A percentile compares a stretch with the other conserved stretches of the same genome.
Evolutionary conservation across 2,888 invertebrate genomes (phyloP).

Genomic region (Drosophila limbata): DNA sequence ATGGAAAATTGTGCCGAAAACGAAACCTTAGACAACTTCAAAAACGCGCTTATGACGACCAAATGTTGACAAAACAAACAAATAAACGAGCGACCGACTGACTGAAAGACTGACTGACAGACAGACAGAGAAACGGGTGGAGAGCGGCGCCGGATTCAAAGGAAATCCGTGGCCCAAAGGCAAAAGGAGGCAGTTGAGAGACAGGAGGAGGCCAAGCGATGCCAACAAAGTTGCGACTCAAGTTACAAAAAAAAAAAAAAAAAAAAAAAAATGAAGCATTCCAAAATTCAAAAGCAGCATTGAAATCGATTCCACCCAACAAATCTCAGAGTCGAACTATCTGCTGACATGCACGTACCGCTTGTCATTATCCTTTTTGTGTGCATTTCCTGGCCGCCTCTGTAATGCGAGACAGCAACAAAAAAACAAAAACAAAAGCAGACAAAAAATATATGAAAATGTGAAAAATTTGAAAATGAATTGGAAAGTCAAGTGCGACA

Average conservation of each 20-base stretch:
- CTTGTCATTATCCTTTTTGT: slow-evolving; percentile 58
- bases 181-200: slow-evolving; percentile 13
- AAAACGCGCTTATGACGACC: slow-evolving; percentile 56
- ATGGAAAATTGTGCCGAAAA: slow-evolving; percentile 63
- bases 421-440: slow-evolving; percentile 1
- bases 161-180: slow-evolving; percentile 56
- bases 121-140: not conserved
- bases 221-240: slow-evolving; percentile 64
- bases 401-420: slow-evolving; percentile 43
- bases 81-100: slow-evolving; percentile 54
- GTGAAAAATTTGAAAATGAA: slow-evolving; percentile 16
- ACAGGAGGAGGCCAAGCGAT: slow-evolving; percentile 24
- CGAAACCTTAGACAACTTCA: slow-evolving; percentile 72
- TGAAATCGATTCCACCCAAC: slow-evolving; percentile 42
- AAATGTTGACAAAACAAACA: slow-evolving; percentile 79
- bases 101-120: not conserved
- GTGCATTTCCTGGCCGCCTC: slow-evolving; percentile 49
- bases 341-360: slow-evolving; percentile 44
- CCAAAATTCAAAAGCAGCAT: slow-evolving; percentile 18
- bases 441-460: not conserved
- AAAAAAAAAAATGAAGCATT: not conserved
- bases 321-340: slow-evolving; percentile 25
- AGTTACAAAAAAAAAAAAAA: slow-evolving; percentile 50
- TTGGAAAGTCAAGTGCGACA: slow-evolving; percentile 36
- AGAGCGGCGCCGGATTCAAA: slow-evolving; percentile 69